These are phyloP conservation scores for Sorex maritimensis DNA, from an alignment of 2,797 vertebrate species.

Conservation along the genomic window DNA sequence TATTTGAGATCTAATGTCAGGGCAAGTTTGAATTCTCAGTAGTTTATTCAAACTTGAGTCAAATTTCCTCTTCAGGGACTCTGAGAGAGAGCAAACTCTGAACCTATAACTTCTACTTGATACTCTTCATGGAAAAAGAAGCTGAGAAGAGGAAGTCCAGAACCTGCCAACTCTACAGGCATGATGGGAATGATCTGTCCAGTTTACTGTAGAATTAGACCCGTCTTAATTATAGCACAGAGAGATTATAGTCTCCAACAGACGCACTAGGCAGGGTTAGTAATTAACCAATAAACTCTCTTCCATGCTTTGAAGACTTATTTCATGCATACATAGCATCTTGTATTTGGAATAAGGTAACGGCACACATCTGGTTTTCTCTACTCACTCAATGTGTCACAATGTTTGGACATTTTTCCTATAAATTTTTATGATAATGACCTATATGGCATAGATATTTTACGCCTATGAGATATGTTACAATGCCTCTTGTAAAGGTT, in stretches of 20 bases:
- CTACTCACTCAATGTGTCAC: conserved; percentile 32
- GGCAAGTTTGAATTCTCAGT: background rate
- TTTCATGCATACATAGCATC: conserved; percentile 60
- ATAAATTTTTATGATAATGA: conserved; percentile 60
- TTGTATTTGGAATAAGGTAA: conserved; percentile 62
- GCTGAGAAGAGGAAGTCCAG: conserved; percentile 9
- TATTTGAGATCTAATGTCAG: background rate
- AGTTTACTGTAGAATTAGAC: background rate
- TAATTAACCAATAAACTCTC: conserved; percentile 55
- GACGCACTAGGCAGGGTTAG: conserved; percentile 35
- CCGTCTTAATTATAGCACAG: conserved; percentile 46
- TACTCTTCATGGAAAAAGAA: background rate
- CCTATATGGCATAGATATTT: conserved; percentile 40
- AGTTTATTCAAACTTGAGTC: conserved; percentile 29
- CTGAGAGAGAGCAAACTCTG: background rate
- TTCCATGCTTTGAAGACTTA: conserved; percentile 28
- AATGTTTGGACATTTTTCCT: conserved; percentile 39
- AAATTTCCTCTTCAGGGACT: background rate
- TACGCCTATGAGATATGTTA: conserved; percentile 64
- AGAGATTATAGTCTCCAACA: conserved; percentile 1
- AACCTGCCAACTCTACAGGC: background rate
- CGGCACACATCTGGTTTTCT: conserved; percentile 64
- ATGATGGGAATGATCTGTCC: conserved; percentile 2
- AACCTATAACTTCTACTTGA: background rate
- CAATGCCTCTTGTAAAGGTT: conserved; percentile 64